Evolutionary conservation across 2,113 vertebrate genomes (phyloP), one percentile per base, ranked within the genome.

Genomic region (Varanus salvator): DNA sequence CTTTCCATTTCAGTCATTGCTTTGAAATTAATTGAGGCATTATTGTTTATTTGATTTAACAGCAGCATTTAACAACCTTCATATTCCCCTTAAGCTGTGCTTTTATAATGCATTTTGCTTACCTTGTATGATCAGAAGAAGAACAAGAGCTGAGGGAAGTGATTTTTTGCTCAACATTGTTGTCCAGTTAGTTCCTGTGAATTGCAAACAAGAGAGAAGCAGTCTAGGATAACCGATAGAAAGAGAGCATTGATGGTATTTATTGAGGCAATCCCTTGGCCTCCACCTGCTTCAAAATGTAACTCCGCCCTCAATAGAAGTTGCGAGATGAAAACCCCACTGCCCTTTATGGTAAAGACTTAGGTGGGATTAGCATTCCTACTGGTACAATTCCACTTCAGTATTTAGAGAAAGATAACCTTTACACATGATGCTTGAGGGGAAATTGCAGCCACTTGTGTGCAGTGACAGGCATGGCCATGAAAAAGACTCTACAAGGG

Each of bases 331-430:
- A 84, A 92, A 84, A 68, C 60, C 75, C 68, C 38, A 19, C 76
- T 83, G 71, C 17, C 71, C 44, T 29, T 57, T 84, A 38, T 52
- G 72, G 89, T 57, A 29, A 86, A 25, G 90, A 4, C 78, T 92
- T 44, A 60, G 3, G 72, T 87, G 1, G 0, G 88, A 81, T 68
- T 57, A 86, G 38, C 54, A 80, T 50, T 57, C 81, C 52, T 54
- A 88, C 92, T 84, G 85, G 44, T 76, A 87, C 83, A 85, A 71
- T 86, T 92, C 87, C 74, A 72, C 87, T 52, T 57, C 23, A 27
- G 72, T 87, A 75, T 77, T 74, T n/a, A 52, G 87, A 38, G 8
- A 75, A 81, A 90, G 95, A 94, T 95, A 94, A 96, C 93, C 93
- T 92, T 93, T 89, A 90, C 23, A 72, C 1, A 0, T 66, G 72